Evolutionary conservation across 2,113 vertebrate species (phyloP).

Genomic region (Lucifuga dentata): DNA sequence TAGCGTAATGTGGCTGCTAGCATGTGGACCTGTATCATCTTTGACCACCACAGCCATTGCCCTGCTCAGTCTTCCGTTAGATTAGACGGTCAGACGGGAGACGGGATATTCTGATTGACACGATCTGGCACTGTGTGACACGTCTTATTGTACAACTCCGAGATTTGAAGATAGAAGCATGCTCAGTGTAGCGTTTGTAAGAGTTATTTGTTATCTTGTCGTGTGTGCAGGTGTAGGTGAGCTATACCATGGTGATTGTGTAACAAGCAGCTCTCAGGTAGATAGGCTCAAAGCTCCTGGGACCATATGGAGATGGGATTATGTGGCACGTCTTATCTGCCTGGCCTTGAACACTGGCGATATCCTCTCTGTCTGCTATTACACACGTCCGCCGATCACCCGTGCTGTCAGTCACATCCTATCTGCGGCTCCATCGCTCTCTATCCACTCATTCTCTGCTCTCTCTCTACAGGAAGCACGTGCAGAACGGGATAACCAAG

Average conservation of each 20-base stretch:
- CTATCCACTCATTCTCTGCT: not conserved
- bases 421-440: not conserved
- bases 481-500: constrained; percentile 89
- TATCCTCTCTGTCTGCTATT: constrained; percentile 50
- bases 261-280: constrained; percentile 19
- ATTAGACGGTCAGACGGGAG: not conserved
- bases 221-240: not conserved
- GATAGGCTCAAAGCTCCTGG: constrained; percentile 51
- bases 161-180: no score
- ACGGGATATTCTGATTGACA: no score
- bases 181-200: no score
- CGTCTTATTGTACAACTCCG: no score
- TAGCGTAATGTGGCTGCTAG: constrained; percentile 4
- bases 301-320: constrained; percentile 47
- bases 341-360: constrained; percentile 70
- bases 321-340: constrained; percentile 58
- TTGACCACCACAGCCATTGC: constrained; percentile 42
- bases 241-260: constrained; percentile 14
- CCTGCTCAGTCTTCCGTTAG: not conserved
- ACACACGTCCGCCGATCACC: constrained; percentile 52
- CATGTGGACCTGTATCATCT: constrained; percentile 38
- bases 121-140: no score
- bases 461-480: constrained; percentile 74
- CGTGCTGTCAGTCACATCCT: constrained; percentile 4
- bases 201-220: no score